These are phyloP conservation scores for Cavia porcellus DNA, from an alignment of 2,113 vertebrate species.

Conservation along the genomic window DNA sequence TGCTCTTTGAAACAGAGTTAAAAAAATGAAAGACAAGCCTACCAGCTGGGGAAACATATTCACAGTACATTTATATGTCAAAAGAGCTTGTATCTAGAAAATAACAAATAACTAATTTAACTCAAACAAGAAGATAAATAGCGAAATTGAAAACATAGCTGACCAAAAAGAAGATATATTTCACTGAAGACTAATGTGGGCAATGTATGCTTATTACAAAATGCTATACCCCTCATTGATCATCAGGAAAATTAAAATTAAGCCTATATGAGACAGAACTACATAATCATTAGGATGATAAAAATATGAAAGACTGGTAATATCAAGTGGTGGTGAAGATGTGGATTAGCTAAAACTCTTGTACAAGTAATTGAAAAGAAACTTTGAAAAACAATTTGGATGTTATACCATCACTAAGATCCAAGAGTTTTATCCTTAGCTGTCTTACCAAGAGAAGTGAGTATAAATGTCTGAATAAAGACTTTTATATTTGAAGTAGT, in stretches of 20 bases:
- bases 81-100: background rate
- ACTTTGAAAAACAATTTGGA: background rate
- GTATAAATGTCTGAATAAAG: background rate
- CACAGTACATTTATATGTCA: conserved; percentile 26
- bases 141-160: background rate
- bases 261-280: background rate
- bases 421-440: background rate
- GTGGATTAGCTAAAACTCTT: background rate
- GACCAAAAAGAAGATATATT: background rate
- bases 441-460: conserved; percentile 25
- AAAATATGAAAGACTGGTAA: conserved; percentile 1
- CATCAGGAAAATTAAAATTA: background rate
- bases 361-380: background rate
- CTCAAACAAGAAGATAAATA: background rate
- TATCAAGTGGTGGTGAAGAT: background rate
- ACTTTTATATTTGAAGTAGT: background rate
- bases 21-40: conserved; percentile 26
- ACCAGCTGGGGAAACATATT: background rate
- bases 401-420: background rate
- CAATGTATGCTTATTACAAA: conserved; percentile 28
- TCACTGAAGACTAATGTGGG: background rate
- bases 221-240: background rate
- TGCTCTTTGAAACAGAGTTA: conserved; percentile 26
- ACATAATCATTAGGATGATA: background rate
- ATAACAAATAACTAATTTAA: background rate